These are phyloP conservation scores for Holothuria leucospilota DNA, from an alignment of 53 echinoderm and acorn worm species.

Conservation along the genomic window DNA sequence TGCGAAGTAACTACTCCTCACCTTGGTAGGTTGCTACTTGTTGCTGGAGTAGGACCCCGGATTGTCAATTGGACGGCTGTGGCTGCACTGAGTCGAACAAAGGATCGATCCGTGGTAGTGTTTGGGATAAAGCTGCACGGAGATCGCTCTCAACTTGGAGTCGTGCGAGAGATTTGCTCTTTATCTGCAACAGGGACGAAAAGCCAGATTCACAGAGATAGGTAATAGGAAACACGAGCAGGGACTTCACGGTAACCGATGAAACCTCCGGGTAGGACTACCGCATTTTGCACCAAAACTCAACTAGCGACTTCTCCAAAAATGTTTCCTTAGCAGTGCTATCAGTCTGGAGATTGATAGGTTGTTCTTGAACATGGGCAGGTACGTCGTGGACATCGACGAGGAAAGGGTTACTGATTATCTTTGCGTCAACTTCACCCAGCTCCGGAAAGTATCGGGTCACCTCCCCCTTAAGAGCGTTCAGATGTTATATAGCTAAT, in stretches of 20 bases:
- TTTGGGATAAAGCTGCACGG: no score
- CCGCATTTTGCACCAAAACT: background rate
- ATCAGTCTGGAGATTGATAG: background rate
- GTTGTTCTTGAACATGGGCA: background rate
- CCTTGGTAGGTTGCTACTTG: no score
- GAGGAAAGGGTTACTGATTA: background rate
- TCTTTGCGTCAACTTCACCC: constrained; percentile 8
- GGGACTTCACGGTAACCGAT: background rate
- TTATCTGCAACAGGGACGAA: no score
- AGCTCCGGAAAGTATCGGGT: constrained; percentile 7
- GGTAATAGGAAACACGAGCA: background rate
- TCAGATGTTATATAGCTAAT: background rate
- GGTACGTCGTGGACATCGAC: background rate
- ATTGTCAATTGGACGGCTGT: no score
- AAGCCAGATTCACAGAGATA: no score
- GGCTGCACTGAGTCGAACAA: no score
- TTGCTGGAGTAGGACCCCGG: no score
- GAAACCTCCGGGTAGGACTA: background rate
- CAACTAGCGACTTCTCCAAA: background rate
- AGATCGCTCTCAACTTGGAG: no score
- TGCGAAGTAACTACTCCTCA: no score
- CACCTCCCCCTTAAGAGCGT: constrained; percentile 11
- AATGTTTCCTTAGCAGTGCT: background rate
- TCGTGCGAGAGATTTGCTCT: no score
- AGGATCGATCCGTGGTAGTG: no score